Percentiles rank a stretch among this genome's conserved stretches.
phyloP scores from a whole-genome alignment of 2,888 invertebrate species.

The Meteorus cinctellus region DNA sequence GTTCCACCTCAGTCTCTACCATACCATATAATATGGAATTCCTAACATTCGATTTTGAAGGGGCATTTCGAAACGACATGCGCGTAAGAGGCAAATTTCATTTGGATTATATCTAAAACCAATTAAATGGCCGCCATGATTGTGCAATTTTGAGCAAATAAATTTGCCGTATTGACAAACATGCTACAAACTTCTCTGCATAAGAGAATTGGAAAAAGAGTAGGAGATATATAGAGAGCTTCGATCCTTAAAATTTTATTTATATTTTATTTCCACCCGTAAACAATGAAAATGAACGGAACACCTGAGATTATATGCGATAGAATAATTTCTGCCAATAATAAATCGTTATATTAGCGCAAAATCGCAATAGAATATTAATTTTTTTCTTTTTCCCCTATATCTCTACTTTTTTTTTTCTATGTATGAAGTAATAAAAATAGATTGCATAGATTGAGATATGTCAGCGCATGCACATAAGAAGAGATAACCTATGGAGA shows the following conservation, averaged over 20 bases:
- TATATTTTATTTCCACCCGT: slow-evolving; percentile 7
- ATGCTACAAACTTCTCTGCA: neutral
- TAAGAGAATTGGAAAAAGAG: neutral
- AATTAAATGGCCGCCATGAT: slow-evolving; percentile 29
- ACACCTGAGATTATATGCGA: slow-evolving; percentile 22
- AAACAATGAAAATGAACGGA: slow-evolving; percentile 4
- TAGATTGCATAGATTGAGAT: slow-evolving; percentile 72
- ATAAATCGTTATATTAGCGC: neutral
- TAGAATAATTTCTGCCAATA: slow-evolving; percentile 8
- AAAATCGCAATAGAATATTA: neutral
- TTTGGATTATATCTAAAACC: neutral
- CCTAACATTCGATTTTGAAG: neutral
- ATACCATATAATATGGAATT: neutral
- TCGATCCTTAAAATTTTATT: neutral
- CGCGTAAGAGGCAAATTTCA: neutral
- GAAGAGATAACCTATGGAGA: slow-evolving; percentile 60
- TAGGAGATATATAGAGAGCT: neutral
- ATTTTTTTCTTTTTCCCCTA: slow-evolving; percentile 48
- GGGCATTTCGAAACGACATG: slow-evolving; percentile 1
- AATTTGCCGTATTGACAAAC: slow-evolving; percentile 14
- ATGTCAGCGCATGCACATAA: slow-evolving; percentile 67
- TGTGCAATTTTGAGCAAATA: slow-evolving; percentile 42
- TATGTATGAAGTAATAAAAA: slow-evolving; percentile 71
- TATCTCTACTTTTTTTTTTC: slow-evolving; percentile 44
- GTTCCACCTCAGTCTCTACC: neutral